phyloP scores from a whole-genome alignment of 2,888 invertebrate species.

The Chaetogeoica ovagalla region DNA sequence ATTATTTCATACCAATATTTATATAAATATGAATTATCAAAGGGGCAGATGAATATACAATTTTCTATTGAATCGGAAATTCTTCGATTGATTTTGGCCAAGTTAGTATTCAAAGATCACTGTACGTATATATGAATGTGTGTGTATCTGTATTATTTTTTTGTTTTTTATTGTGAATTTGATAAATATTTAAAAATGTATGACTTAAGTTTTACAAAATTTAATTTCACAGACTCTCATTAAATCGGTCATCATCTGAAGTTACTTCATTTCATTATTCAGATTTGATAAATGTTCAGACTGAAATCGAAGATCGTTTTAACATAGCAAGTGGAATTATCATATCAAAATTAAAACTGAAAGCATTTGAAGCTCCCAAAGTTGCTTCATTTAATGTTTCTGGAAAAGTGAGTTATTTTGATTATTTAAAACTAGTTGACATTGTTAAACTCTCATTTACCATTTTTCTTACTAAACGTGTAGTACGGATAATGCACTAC shows the following conservation, averaged over 20 bases:
- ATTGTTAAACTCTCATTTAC: too few species aligned
- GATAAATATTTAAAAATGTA: background rate
- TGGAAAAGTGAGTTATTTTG: slow-evolving; percentile 49
- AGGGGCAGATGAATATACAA: slow-evolving; percentile 31
- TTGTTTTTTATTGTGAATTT: background rate
- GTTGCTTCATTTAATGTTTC: slow-evolving; percentile 41
- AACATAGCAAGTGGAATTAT: slow-evolving; percentile 30
- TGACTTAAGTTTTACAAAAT: background rate
- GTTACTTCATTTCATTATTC: slow-evolving; percentile 33
- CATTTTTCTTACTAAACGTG: too few species aligned
- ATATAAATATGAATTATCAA: slow-evolving; percentile 33
- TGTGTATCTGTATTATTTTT: too few species aligned
- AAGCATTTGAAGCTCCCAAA: slow-evolving; percentile 38
- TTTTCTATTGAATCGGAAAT: slow-evolving; percentile 20
- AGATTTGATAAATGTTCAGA: slow-evolving; percentile 35
- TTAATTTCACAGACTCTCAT: slow-evolving; percentile 8
- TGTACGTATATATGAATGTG: background rate
- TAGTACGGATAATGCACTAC: too few species aligned
- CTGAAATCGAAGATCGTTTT: slow-evolving; percentile 40
- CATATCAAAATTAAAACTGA: slow-evolving; percentile 39
- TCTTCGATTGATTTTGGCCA: slow-evolving; percentile 30
- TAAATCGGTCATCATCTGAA: slow-evolving; percentile 10
- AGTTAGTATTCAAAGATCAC: slow-evolving; percentile 15
- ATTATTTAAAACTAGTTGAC: background rate
- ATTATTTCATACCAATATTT: slow-evolving; percentile 29